Percentiles rank a stretch among this genome's conserved stretches.
Evolutionary conservation across 2,797 vertebrate species (phyloP).

Genomic region (Malacoctenus gilli): DNA sequence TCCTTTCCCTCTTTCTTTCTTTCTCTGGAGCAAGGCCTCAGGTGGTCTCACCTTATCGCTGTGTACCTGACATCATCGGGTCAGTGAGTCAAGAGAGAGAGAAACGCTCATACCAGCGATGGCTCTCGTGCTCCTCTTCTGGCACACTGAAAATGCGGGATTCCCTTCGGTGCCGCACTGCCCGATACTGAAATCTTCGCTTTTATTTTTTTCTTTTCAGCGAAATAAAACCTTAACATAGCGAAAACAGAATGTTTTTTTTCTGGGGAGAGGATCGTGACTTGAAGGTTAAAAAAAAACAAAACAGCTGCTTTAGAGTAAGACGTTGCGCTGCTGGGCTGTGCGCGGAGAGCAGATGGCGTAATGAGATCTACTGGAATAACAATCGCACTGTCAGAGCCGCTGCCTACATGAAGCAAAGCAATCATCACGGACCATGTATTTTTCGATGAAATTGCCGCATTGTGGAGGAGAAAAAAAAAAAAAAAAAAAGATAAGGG

Average conservation of each 20-base stretch:
- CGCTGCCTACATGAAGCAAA: conserved; percentile 45
- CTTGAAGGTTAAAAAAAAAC: conserved; percentile 10
- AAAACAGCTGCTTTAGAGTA: conserved; percentile 38
- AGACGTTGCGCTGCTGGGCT: conserved; percentile 28
- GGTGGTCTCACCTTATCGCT: conserved; percentile 10
- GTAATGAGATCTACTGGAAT: conserved; percentile 60
- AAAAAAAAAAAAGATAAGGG: no score
- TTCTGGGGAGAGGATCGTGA: conserved; percentile 3
- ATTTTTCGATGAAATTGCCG: conserved; percentile 33
- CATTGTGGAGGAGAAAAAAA: no score
- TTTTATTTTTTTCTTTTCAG: conserved; percentile 1
- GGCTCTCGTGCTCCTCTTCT: conserved; percentile 1
- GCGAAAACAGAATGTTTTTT: background rate
- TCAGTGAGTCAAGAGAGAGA: conserved; percentile 6
- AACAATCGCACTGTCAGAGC: conserved; percentile 49
- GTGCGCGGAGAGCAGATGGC: conserved; percentile 64
- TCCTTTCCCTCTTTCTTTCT: conserved; percentile 10
- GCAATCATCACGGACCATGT: conserved; percentile 43
- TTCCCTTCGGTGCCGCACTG: background rate
- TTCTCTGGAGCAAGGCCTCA: conserved; percentile 9
- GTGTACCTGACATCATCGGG: conserved; percentile 19
- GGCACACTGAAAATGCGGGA: conserved; percentile 12
- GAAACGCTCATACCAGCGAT: background rate
- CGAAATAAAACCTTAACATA: background rate
- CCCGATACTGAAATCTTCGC: background rate